Conservation (phyloP, 2,113 vertebrate genomes). For the Aphelocoma coerulescens region DNA sequence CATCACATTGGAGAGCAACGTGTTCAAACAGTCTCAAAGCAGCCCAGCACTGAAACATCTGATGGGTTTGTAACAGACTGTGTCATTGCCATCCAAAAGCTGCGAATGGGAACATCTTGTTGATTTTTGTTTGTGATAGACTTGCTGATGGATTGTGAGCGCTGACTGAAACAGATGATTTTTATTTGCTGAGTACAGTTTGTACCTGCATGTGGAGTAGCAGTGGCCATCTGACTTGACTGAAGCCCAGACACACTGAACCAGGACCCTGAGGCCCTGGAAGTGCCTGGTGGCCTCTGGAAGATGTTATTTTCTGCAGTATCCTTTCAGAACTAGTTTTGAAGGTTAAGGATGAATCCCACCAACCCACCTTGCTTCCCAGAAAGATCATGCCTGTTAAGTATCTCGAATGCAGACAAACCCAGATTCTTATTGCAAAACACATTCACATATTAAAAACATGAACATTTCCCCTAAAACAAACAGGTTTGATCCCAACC, state of each 20-base stretch:
- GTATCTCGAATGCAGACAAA: neutral
- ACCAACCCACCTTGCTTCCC: neutral
- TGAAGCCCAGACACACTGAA: neutral
- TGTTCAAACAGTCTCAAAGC: neutral
- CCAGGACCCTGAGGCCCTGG: no score
- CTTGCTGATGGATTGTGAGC: neutral
- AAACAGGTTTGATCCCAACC: neutral
- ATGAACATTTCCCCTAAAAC: neutral
- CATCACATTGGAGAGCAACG: neutral
- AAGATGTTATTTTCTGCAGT: neutral
- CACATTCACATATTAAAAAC: neutral
- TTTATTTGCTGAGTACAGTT: neutral
- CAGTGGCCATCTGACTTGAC: neutral
- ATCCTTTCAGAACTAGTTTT: neutral
- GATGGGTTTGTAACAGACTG: slow-evolving; percentile 19
- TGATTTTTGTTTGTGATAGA: slow-evolving; percentile 44
- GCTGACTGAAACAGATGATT: neutral
- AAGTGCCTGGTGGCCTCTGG: neutral
- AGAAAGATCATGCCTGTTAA: neutral
- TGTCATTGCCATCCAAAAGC: slow-evolving; percentile 22
- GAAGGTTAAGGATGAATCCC: neutral
- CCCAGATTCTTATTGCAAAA: neutral
- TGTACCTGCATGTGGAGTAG: neutral
- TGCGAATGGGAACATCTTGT: slow-evolving; percentile 4
- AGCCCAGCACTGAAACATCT: neutral